Base-by-base conservation (phyloP, 2,113 vertebrate genomes). In the Leptobrachium ailaonicum region DNA sequence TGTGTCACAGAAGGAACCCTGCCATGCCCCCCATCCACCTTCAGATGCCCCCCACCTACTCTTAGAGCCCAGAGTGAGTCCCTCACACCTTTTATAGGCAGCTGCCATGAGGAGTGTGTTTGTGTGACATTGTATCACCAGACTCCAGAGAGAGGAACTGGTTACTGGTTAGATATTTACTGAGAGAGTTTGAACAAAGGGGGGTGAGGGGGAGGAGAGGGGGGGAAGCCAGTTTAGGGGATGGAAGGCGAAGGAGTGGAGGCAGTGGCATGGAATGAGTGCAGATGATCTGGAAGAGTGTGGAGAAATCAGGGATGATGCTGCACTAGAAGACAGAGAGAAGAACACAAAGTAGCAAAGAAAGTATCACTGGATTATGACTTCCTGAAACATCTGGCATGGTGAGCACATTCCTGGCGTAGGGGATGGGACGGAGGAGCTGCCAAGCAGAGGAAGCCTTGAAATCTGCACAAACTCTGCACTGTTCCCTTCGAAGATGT, bases 331-430 rank as follows among this genome's bases (percentile, higher is more conserved):
- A 8, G 47, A 50, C 47, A 5, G 58, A 67, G 32, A 70, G 32
- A 41, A 50, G 50, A 7, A 14, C 12, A 43, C 12, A 58, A 6
- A 68, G 47, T 20, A 14, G 45, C 8, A 67, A 47, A 44, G n/a
- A 44, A 12, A 10, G 6, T 66, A 40, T 14, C 45, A 40, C 63
- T 60, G 2, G 9, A 32, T 32, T 32, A 32, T 32, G 20, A 68
- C 50, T 69, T 69, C 66, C 66, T 77, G 75, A 14, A 68, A 69
- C 68, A 78, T 66, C 77, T 79, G 70, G 62, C 70, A 44, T 40
- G 10, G 42, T 32, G 42, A 1, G 60, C 9, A 64, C 45, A 44
- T 73, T 66, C 45, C 53, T n/a, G 2, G 53, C 7, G 71, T 50
- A 58, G 41, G 66, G 62, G 73, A 73, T 62, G 78, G 32, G 53